Evolutionary conservation across 1,140 invertebrate species (phyloP), one percentile per base, ranked within the genome.

Genomic region (Drosophila oshimai): DNA sequence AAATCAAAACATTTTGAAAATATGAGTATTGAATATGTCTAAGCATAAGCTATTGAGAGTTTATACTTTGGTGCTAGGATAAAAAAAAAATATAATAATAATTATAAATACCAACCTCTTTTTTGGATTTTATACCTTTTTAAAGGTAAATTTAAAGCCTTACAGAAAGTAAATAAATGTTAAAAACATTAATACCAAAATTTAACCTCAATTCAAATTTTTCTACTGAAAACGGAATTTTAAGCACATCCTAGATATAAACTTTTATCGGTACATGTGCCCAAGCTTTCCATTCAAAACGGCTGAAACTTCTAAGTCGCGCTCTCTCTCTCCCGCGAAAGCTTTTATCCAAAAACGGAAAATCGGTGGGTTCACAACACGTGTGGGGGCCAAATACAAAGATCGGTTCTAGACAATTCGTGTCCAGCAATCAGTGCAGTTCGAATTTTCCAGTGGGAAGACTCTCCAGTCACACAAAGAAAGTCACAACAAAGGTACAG

Each of bases 261-360:
- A 64, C 58, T 75, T 29, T 28, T 60, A 5, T 15, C 18, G 5
- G 13, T 20, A 20, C 10, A 7, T 44, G 68, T 64, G 9, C 0
- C 26, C 6, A 4, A 62, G 44, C 60, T 80, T 58, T 57, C 6
- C n/a, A 10, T 10, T 20, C 26, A 9, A 26, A 28, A 33, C 12
- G 20, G 31, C 6, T 20, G 20, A 24, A 61, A 58, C 37, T 71
- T 75, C 58, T 29, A 68, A 80, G 65, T 62, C 74, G 10, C 47
- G 28, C 50, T 73, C 54, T 51, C 24, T 60, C 49, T 6, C 55
- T 51, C 71, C 6, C 39, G 26, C 22, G 41, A 77, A 73, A 83
- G 74, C 78, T 77, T 67, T 20, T 45, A 76, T 72, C 68, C 45
- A 61, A 61, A 44, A 49, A 51, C 34, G 6, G 31, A 31, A 20